Base-by-base conservation (phyloP, 2,113 vertebrate species). In the Pelvicachromis taeniatus region DNA sequence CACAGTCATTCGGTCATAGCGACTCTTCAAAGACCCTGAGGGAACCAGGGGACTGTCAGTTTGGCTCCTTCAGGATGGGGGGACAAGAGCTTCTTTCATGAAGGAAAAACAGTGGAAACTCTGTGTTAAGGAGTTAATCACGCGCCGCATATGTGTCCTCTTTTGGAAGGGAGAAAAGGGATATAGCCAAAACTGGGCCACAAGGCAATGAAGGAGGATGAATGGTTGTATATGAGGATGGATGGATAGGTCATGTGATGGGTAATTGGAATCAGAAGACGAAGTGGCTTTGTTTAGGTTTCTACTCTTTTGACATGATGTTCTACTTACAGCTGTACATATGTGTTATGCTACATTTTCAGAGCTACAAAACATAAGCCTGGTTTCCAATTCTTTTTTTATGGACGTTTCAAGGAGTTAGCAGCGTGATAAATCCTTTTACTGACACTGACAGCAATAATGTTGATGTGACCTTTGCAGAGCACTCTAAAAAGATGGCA, bases 201-300 rank as follows among this genome's bases (percentile, higher is more conserved):
- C 5, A 85, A 89, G 93, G 90, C 92, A 91, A 82, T 84, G 93
- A 79, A 82, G 88, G 78, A 54, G 86, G 61, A 73, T 78, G 73
- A 78, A 53, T 29, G 65, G 70, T 16, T 87, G 70, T 77, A 83
- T 83, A 54, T 55, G 16, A 78, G 78, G 13, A 87, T 85, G 85
- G 85, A 78, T 80, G 86, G 63, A 77, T 50, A 1, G 80, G 92
- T 96, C 95, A 93, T 92, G 93, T 93, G 95, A 92, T 92, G 92
- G 88, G 54, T 95, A 96, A 96, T 95, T 96, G 94, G 89, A 95
- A 93, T 92, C 96, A 97, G 94, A 91, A 80, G 81, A 63, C 7
- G 4, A 88, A 42, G 38, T 16, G 3, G 61, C 45, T 87, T 87
- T 87, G 81, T 83, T 81, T 86, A 45, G 52, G 38, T 40, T 53